Conservation (phyloP, 2,888 invertebrate genomes). For the Phengaris arion region DNA sequence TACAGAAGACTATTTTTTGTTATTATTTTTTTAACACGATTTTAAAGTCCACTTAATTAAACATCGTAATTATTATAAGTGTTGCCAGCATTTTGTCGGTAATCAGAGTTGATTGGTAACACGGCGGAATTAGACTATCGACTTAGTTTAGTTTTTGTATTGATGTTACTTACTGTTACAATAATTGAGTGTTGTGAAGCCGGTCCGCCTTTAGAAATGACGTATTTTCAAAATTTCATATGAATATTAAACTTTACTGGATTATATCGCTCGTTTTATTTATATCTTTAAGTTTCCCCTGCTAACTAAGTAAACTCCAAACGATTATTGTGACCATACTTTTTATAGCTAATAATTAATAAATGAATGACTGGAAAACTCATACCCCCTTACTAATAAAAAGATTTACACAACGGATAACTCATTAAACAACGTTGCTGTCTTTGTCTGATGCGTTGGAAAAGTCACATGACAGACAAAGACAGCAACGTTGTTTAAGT, state of each 20-base stretch:
- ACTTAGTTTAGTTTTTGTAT: neutral
- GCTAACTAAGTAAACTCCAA: no score
- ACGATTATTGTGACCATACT: neutral
- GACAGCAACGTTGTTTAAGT: no score
- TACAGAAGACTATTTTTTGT: slow-evolving; percentile 3
- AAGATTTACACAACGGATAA: no score
- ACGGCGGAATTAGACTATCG: neutral
- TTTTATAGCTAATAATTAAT: neutral
- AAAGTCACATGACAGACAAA: no score
- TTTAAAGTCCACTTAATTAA: neutral
- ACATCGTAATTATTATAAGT: neutral
- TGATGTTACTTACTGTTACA: slow-evolving; percentile 14
- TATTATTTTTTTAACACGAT: slow-evolving; percentile 11
- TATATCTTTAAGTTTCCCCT: no score
- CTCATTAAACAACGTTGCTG: no score
- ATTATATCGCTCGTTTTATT: slow-evolving; percentile 20
- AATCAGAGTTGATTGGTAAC: neutral
- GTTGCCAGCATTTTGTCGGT: neutral
- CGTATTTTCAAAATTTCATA: slow-evolving; percentile 70
- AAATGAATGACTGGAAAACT: no score
- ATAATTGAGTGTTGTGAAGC: slow-evolving; percentile 26
- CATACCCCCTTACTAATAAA: no score
- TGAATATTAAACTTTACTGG: slow-evolving; percentile 27
- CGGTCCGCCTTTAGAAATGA: slow-evolving; percentile 58
- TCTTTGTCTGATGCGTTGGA: no score